These are phyloP conservation scores for Chrysotoxum bicinctum DNA, from an alignment of 2,888 invertebrate genomes.

Conservation along the genomic window DNA sequence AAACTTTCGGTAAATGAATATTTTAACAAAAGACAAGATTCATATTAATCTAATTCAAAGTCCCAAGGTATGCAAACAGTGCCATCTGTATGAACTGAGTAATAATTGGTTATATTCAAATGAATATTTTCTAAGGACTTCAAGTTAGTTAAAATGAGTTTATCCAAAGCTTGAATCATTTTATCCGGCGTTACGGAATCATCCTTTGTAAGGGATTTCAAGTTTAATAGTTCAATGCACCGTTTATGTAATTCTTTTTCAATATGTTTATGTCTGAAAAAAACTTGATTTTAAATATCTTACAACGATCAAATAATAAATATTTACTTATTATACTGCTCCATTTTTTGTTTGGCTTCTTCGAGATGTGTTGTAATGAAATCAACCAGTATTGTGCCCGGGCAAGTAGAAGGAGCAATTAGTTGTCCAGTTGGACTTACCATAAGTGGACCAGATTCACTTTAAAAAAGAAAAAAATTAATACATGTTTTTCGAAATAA, in stretches of 20 bases:
- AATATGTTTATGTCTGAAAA: constrained; percentile 88
- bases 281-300: background rate
- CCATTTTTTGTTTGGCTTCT: constrained; percentile 87
- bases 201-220: constrained; percentile 91
- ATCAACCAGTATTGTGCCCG: constrained; percentile 91
- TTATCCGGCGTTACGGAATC: constrained; percentile 94
- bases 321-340: constrained; percentile 88
- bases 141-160: constrained; percentile 83
- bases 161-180: constrained; percentile 93
- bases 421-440: constrained; percentile 96
- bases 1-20: background rate
- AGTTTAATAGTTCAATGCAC: constrained; percentile 86
- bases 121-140: constrained; percentile 85
- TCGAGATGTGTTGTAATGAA: constrained; percentile 91
- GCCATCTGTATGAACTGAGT: constrained; percentile 94
- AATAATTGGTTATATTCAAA: constrained; percentile 93
- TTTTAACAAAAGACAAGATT: background rate
- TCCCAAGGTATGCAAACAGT: constrained; percentile 97
- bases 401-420: constrained; percentile 95
- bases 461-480: constrained; percentile 79
- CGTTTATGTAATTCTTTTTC: constrained; percentile 88
- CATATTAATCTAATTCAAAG: constrained; percentile 80
- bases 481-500: background rate
- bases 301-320: background rate
- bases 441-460: constrained; percentile 96